These are phyloP conservation scores for Calliphora vicina DNA, from an alignment of 1,140 invertebrate genomes.

Conservation along the genomic window DNA sequence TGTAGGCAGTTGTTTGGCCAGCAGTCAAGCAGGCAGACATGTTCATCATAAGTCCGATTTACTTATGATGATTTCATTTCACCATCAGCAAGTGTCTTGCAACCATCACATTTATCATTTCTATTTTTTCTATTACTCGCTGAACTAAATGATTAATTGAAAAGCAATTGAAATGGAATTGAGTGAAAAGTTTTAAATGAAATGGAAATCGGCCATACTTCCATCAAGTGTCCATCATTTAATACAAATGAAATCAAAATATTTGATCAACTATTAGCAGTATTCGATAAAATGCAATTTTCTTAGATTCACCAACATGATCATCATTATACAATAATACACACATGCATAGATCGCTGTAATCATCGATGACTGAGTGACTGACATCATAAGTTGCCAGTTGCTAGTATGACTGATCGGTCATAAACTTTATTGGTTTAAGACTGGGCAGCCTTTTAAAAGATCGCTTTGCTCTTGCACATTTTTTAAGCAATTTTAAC, in stretches of 20 bases:
- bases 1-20: neutral
- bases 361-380: too few relatives aligned
- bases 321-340: neutral
- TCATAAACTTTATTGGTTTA: too few relatives aligned
- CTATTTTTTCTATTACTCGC: neutral
- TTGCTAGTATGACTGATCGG: too few relatives aligned
- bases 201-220: neutral
- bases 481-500: too few relatives aligned
- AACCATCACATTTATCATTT: neutral
- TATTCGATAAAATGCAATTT: neutral
- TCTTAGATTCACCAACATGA: neutral
- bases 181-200: neutral
- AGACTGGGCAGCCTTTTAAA: too few relatives aligned
- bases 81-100: neutral
- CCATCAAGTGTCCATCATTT: neutral
- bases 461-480: too few relatives aligned
- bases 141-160: conserved; percentile 3
- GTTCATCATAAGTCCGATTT: neutral
- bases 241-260: neutral
- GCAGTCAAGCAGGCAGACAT: neutral
- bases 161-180: neutral
- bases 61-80: neutral
- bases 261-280: neutral
- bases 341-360: neutral
- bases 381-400: too few relatives aligned